A percentile compares a stretch with the other conserved stretches of the same genome.
These are phyloP conservation scores for Toxotes lorentzi DNA, from an alignment of 2,797 vertebrate species.

Conservation along the genomic window DNA sequence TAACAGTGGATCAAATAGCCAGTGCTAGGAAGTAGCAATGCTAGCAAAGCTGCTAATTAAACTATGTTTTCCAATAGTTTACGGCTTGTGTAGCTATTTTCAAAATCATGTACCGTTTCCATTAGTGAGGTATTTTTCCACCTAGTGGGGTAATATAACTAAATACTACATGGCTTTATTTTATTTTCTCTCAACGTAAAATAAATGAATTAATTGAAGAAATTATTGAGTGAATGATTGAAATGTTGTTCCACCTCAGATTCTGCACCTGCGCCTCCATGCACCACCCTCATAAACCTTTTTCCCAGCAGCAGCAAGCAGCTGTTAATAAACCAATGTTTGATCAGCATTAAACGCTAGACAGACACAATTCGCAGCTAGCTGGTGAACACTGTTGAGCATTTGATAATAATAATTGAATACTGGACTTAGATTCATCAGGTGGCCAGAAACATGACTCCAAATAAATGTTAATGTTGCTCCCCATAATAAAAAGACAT, in stretches of 20 bases:
- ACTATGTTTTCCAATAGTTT: too few relatives aligned
- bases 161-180: background rate
- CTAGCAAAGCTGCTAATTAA: too few relatives aligned
- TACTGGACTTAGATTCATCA: background rate
- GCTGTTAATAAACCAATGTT: background rate
- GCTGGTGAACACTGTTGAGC: background rate
- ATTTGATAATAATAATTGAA: background rate
- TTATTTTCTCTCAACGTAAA: background rate
- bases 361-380: background rate
- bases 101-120: too few relatives aligned
- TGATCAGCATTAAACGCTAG: background rate
- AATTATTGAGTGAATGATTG: background rate
- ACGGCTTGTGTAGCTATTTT: background rate
- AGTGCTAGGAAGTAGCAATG: too few relatives aligned
- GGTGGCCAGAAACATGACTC: background rate
- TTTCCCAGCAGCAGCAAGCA: background rate
- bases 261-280: background rate
- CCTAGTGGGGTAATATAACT: too few relatives aligned
- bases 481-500: slow-evolving; percentile 26
- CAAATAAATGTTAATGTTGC: slow-evolving; percentile 4
- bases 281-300: background rate
- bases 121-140: too few relatives aligned
- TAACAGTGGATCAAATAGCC: too few relatives aligned
- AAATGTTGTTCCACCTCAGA: background rate
- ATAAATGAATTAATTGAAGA: background rate